Evolutionary conservation across 2,797 vertebrate genomes (phyloP).

Genomic region (Eutrigla gurnardus): DNA sequence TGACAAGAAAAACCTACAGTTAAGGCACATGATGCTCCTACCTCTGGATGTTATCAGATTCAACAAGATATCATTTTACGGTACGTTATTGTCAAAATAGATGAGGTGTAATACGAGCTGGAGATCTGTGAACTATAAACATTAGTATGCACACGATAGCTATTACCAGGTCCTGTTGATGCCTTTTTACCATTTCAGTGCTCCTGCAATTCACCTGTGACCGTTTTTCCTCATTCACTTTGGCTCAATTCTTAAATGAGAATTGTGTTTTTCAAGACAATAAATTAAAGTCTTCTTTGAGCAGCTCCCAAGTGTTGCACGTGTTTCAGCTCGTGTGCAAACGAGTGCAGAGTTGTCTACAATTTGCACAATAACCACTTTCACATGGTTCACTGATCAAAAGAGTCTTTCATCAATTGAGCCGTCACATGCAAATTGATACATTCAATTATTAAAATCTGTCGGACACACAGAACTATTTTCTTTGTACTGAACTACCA

Average conservation of each 20-base stretch:
- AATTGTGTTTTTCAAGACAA: not conserved
- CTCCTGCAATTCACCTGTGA: not conserved
- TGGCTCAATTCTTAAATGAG: not conserved
- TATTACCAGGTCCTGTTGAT: conserved; percentile 4
- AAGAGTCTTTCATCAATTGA: not conserved
- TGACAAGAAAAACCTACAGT: not conserved
- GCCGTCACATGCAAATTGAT: not conserved
- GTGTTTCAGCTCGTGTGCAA: no score
- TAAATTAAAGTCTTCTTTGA: not conserved
- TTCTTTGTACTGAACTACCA: no score
- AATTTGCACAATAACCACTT: not conserved
- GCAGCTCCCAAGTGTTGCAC: not conserved
- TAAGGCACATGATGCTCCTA: not conserved
- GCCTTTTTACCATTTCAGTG: not conserved
- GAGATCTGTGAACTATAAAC: conserved; percentile 36
- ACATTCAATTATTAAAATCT: no score
- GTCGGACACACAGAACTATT: no score
- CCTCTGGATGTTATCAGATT: conserved; percentile 30
- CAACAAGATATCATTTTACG: conserved; percentile 25
- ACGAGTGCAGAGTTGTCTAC: no score
- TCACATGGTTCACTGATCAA: not conserved
- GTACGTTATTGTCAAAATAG: conserved; percentile 36
- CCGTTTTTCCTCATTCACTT: no score
- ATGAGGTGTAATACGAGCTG: conserved; percentile 9
- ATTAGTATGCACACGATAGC: not conserved